phyloP scores from a whole-genome alignment of 2,113 vertebrate genomes.

The Serilophus lunatus region DNA sequence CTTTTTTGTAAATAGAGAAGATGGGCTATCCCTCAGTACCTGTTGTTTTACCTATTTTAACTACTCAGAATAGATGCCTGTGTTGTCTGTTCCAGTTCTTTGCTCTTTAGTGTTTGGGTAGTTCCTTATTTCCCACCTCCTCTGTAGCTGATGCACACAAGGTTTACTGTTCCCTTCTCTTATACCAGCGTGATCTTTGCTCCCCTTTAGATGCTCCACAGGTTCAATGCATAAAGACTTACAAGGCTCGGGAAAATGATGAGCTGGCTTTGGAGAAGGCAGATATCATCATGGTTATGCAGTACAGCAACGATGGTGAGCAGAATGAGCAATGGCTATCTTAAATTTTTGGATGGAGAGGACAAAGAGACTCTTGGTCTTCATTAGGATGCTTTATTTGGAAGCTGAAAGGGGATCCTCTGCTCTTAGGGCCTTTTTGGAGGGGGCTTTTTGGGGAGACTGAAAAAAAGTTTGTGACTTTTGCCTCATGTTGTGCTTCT shows the following conservation, averaged over 20 bases:
- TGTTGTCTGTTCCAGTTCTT: background rate
- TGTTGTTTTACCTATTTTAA: background rate
- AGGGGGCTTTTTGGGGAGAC: background rate
- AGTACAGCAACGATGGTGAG: slow-evolving; percentile 90
- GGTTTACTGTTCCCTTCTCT: background rate
- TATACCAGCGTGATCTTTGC: background rate
- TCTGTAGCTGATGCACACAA: background rate
- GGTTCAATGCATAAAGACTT: slow-evolving; percentile 89
- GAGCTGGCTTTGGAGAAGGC: slow-evolving; percentile 94
- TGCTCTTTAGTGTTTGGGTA: background rate
- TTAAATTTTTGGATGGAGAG: background rate
- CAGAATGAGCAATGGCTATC: background rate
- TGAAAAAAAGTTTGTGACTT: background rate
- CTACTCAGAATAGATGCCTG: background rate
- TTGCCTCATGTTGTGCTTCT: background rate
- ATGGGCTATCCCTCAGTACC: background rate
- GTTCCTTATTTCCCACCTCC: background rate
- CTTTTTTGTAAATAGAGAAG: background rate
- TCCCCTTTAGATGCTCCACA: slow-evolving; percentile 79
- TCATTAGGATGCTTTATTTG: background rate
- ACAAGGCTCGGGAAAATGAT: slow-evolving; percentile 89
- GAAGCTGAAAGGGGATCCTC: background rate
- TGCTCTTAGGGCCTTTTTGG: background rate
- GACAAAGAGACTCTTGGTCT: background rate
- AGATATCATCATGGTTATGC: slow-evolving; percentile 87